Conservation (phyloP, 1,140 invertebrate species). For the Tribolium madens region DNA sequence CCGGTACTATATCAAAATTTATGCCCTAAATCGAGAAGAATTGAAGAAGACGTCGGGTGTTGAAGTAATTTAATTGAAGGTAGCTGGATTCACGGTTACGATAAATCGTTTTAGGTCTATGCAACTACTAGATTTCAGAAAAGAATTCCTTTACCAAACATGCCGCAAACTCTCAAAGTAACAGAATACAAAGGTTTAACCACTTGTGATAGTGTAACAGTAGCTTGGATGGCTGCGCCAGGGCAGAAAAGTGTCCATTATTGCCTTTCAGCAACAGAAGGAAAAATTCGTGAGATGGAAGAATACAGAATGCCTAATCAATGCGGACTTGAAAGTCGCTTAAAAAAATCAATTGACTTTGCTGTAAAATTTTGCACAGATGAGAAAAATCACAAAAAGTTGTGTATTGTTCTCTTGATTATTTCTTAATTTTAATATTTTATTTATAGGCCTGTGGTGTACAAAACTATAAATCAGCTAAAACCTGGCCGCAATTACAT, state of each 20-base stretch:
- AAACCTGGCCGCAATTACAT: constrained; percentile 64
- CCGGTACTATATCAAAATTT: constrained; percentile 62
- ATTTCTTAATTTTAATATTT: constrained; percentile 29
- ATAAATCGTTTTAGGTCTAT: constrained; percentile 60
- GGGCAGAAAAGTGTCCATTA: constrained; percentile 60
- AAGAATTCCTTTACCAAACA: constrained; percentile 64
- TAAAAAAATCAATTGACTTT: constrained; percentile 63
- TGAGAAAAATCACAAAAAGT: constrained; percentile 57
- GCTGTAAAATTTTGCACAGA: constrained; percentile 63
- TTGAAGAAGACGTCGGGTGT: constrained; percentile 61
- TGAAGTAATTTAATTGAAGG: constrained; percentile 61
- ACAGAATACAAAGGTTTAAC: constrained; percentile 62
- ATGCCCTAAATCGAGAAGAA: constrained; percentile 61
- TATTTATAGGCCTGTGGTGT: constrained; percentile 64
- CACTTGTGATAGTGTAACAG: constrained; percentile 65
- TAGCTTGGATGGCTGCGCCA: constrained; percentile 66
- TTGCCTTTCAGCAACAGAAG: constrained; percentile 63
- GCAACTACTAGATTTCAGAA: constrained; percentile 60
- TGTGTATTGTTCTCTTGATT: constrained; percentile 49
- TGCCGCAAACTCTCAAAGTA: constrained; percentile 56
- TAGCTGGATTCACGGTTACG: too few species aligned
- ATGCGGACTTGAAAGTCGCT: constrained; percentile 65
- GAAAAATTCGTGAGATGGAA: constrained; percentile 54
- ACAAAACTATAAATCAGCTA: constrained; percentile 64
- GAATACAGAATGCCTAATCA: constrained; percentile 63